A percentile compares a stretch with the other conserved stretches of the same genome.
Evolutionary conservation across 92 coral and sea anemone species (phyloP).

Genomic region (Palythoa heliodiscus): DNA sequence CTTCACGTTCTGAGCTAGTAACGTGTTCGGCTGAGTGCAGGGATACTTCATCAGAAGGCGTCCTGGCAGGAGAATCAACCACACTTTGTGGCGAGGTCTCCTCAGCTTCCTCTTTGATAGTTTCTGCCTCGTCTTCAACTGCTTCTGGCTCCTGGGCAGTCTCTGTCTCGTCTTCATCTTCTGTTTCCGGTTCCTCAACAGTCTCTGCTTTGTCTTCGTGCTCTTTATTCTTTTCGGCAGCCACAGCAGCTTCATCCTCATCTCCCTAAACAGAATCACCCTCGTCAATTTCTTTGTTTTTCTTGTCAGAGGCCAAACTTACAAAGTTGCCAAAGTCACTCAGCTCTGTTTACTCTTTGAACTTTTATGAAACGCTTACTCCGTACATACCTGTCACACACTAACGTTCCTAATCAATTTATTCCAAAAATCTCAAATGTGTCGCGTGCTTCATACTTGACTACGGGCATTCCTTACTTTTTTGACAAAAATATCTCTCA

Average conservation of each 20-base stretch:
- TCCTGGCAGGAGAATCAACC: slow-evolving; percentile 5
- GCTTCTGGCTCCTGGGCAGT: neutral
- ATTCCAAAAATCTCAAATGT: too few species aligned
- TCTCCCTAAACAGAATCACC: slow-evolving; percentile 44
- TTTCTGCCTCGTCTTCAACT: too few species aligned
- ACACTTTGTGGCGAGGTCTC: neutral
- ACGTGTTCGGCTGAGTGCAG: slow-evolving; percentile 24
- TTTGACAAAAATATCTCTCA: too few species aligned
- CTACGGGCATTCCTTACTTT: too few species aligned
- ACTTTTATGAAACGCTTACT: neutral
- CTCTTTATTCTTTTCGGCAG: slow-evolving; percentile 37
- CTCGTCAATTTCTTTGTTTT: slow-evolving; percentile 15
- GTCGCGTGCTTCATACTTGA: too few species aligned
- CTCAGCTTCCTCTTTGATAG: too few species aligned
- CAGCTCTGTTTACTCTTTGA: neutral
- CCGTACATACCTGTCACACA: neutral
- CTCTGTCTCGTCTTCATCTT: neutral
- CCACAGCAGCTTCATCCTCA: neutral
- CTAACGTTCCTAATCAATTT: too few species aligned
- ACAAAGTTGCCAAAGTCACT: neutral
- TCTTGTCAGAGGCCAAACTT: neutral
- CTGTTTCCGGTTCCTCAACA: slow-evolving; percentile 38
- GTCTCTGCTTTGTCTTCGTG: slow-evolving; percentile 60
- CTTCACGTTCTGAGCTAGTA: slow-evolving; percentile 27
- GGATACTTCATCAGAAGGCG: slow-evolving; percentile 21